Conservation (phyloP, 2,888 invertebrate genomes). For the Taphrorychus bicolor region DNA sequence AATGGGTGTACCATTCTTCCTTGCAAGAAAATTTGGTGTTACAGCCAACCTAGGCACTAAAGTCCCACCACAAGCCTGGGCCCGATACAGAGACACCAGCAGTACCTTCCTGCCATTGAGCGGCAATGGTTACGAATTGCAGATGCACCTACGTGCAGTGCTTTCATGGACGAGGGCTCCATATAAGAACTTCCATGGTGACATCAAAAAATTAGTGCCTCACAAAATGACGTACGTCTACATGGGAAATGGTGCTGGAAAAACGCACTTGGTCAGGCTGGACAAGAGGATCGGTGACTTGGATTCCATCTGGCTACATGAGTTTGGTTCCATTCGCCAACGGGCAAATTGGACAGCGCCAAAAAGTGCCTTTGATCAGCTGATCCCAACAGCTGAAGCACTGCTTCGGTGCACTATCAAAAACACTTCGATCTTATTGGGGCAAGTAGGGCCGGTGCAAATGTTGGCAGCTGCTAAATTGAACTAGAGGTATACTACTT, state of each 20-base stretch:
- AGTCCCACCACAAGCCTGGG: no score
- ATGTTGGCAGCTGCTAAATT: neutral
- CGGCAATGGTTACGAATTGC: no score
- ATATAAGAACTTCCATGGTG: no score
- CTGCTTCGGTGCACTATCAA: neutral
- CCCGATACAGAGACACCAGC: no score
- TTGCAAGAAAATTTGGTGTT: no score
- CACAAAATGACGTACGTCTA: neutral
- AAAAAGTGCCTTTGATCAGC: neutral
- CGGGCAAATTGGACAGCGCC: neutral
- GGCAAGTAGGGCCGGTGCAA: neutral
- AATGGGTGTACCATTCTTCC: no score
- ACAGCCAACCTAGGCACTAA: no score
- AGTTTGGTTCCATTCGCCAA: neutral
- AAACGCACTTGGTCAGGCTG: neutral
- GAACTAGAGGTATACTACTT: neutral
- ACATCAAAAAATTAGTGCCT: no score
- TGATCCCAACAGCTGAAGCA: neutral
- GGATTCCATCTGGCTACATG: neutral
- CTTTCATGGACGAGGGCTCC: no score
- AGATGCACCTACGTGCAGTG: no score
- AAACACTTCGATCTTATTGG: neutral
- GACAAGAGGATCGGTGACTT: neutral
- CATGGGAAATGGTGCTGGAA: neutral
- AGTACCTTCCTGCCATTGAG: no score